A percentile compares a stretch with the other conserved stretches of the same genome.
Evolutionary conservation across 2,888 invertebrate species (phyloP).

Genomic region (Cerastoderma edule): DNA sequence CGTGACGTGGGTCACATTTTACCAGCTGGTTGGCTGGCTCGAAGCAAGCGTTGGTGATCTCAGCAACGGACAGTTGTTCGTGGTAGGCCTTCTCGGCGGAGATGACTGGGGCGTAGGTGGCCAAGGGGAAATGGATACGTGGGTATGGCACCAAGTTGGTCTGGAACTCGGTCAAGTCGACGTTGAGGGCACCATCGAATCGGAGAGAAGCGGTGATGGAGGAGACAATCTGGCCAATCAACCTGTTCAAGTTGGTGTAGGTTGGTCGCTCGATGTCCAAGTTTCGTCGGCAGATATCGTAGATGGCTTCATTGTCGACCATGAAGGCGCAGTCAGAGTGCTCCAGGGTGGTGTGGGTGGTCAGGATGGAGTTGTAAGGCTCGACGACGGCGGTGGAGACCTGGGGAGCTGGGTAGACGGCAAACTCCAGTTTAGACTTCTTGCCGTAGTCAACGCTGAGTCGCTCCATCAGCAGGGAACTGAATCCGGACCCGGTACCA

Average conservation of each 20-base stretch:
- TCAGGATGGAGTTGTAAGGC: slow-evolving; percentile 95
- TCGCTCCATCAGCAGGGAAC: slow-evolving; percentile 82
- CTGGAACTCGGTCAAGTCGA: slow-evolving; percentile 85
- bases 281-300: slow-evolving; percentile 89
- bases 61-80: slow-evolving; percentile 87
- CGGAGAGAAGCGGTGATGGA: slow-evolving; percentile 89
- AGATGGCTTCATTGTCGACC: slow-evolving; percentile 95
- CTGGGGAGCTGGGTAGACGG: slow-evolving; percentile 88
- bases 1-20: slow-evolving; percentile 86
- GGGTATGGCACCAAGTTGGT: slow-evolving; percentile 83
- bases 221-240: slow-evolving; percentile 92
- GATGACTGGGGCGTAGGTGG: slow-evolving; percentile 95
- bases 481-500: slow-evolving; percentile 82
- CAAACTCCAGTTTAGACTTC: slow-evolving; percentile 81
- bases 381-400: slow-evolving; percentile 93
- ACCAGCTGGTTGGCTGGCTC: slow-evolving; percentile 95
- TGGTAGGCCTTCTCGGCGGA: slow-evolving; percentile 95
- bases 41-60: slow-evolving; percentile 89
- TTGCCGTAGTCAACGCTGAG: slow-evolving; percentile 80
- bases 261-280: slow-evolving; percentile 93
- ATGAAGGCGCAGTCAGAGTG: slow-evolving; percentile 87
- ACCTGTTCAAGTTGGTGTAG: slow-evolving; percentile 94
- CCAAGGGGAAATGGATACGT: slow-evolving; percentile 91
- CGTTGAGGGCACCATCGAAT: slow-evolving; percentile 91
- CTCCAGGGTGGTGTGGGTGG: slow-evolving; percentile 79